Evolutionary conservation across 92 coral and sea anemone species (phyloP).

Genomic region (Montipora capitata): DNA sequence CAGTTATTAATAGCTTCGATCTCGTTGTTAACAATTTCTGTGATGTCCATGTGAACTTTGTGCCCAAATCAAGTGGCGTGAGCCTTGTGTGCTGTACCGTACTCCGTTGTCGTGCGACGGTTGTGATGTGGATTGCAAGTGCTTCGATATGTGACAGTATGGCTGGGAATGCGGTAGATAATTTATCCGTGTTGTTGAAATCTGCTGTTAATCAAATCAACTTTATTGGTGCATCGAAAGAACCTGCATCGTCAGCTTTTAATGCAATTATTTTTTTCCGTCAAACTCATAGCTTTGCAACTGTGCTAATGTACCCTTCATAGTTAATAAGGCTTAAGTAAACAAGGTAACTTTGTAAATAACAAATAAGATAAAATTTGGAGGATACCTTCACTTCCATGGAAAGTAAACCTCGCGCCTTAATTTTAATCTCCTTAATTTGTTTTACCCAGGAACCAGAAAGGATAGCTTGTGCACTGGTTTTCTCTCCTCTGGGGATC

Average conservation of each 20-base stretch:
- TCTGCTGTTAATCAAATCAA: conserved; percentile 21
- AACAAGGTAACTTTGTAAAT: background rate
- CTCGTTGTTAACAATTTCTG: conserved; percentile 6
- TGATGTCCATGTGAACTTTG: conserved; percentile 41
- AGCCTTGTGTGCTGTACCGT: conserved; percentile 9
- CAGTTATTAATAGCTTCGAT: conserved; percentile 8
- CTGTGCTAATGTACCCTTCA: background rate
- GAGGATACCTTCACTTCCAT: conserved; percentile 19
- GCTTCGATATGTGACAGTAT: conserved; percentile 38
- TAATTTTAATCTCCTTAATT: background rate
- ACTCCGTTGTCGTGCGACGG: conserved; percentile 29
- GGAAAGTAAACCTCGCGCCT: background rate
- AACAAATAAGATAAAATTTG: background rate
- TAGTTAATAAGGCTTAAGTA: background rate
- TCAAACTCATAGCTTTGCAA: background rate
- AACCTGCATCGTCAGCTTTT: background rate
- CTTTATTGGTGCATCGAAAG: conserved; percentile 19
- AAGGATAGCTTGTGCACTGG: background rate
- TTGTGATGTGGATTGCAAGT: conserved; percentile 26
- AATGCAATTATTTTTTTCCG: conserved; percentile 16
- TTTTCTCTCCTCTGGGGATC: background rate
- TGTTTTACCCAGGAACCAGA: no score
- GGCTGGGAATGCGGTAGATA: conserved; percentile 33
- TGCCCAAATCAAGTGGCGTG: conserved; percentile 34
- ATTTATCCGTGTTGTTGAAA: background rate